Percentiles rank a stretch among this genome's conserved stretches.
Evolutionary conservation across 2,888 invertebrate genomes (phyloP).

Genomic region (Coleophora flavipennella): DNA sequence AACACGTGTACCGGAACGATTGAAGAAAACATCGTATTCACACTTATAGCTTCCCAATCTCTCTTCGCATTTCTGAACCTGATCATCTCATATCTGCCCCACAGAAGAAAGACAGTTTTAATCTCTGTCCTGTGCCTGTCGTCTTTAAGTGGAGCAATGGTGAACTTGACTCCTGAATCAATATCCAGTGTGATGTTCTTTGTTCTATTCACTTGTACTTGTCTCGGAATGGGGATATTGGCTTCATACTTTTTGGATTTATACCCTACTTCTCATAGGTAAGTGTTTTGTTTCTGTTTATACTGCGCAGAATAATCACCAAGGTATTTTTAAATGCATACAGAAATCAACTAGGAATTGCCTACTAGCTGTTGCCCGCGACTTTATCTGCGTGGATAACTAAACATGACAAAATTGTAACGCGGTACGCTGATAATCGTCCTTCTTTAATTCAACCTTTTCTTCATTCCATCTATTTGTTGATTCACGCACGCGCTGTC

Average conservation of each 20-base stretch:
- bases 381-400: no score
- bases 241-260: background rate
- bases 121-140: constrained; percentile 63
- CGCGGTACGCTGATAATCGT: no score
- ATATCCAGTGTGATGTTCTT: constrained; percentile 55
- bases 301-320: no score
- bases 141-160: constrained; percentile 61
- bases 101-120: constrained; percentile 65
- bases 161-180: constrained; percentile 52
- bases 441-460: no score
- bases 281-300: background rate
- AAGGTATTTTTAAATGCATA: no score
- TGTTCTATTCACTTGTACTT: constrained; percentile 54
- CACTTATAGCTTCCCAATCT: constrained; percentile 76
- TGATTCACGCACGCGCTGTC: no score
- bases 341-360: no score
- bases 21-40: constrained; percentile 74
- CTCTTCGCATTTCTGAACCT: constrained; percentile 75
- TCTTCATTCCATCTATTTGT: no score
- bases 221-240: constrained; percentile 33
- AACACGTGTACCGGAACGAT: constrained; percentile 63
- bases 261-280: background rate
- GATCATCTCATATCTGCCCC: constrained; percentile 65
- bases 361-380: no score
- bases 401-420: no score